Percentiles rank a stretch among this genome's conserved stretches.
These are phyloP conservation scores for Drosophila setifemur DNA, from an alignment of 1,140 invertebrate genomes.

Conservation along the genomic window DNA sequence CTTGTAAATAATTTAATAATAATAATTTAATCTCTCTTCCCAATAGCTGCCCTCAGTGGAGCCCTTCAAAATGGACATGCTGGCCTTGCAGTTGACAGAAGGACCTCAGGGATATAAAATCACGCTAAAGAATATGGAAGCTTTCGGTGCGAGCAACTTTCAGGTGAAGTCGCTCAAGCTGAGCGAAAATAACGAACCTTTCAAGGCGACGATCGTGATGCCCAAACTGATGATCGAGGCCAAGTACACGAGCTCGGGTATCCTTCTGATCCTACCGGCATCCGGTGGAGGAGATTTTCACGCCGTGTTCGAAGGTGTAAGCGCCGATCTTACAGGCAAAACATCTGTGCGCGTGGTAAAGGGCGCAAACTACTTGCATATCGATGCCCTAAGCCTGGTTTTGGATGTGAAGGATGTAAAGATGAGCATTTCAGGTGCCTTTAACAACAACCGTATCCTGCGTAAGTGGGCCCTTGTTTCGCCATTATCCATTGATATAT, in stretches of 20 bases:
- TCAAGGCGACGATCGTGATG: constrained; percentile 86
- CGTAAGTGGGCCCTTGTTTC: constrained; percentile 83
- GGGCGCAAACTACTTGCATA: constrained; percentile 84
- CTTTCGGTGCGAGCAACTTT: constrained; percentile 88
- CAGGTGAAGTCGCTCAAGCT: constrained; percentile 86
- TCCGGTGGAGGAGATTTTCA: constrained; percentile 89
- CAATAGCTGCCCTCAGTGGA: constrained; percentile 87
- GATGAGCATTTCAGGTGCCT: constrained; percentile 87
- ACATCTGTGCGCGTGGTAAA: constrained; percentile 83
- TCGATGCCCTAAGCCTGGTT: constrained; percentile 86
- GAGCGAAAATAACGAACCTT: constrained; percentile 85
- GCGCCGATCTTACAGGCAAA: constrained; percentile 85
- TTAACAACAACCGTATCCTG: constrained; percentile 88
- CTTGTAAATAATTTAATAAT: neutral
- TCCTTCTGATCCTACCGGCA: constrained; percentile 88
- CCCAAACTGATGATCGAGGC: constrained; percentile 87
- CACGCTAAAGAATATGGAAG: constrained; percentile 86
- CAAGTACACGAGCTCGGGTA: constrained; percentile 88
- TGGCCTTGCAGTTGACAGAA: constrained; percentile 87
- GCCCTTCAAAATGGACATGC: constrained; percentile 88
- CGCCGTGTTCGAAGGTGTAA: constrained; percentile 86
- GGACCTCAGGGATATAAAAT: constrained; percentile 88
- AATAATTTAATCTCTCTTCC: neutral
- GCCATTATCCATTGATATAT: neutral
- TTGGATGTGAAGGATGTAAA: constrained; percentile 86